Evolutionary conservation across 2,113 vertebrate genomes (phyloP), one percentile per base, ranked within the genome.

Genomic region (Protobothrops flavoviridis): DNA sequence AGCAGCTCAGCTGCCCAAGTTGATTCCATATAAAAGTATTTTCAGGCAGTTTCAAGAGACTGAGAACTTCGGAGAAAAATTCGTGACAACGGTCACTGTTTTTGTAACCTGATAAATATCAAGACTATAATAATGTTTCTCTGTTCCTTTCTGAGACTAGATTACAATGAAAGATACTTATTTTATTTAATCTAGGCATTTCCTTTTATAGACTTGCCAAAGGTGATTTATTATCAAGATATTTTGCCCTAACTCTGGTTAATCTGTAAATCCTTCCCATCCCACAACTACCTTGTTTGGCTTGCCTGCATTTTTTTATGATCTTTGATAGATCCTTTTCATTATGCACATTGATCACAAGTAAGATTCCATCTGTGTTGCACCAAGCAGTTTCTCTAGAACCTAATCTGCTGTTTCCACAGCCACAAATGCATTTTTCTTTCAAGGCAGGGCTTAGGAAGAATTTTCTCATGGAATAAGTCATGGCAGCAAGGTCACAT

Each of bases 1-100:
- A 45, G 5, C 0, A 45, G 3, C 85, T 94, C 61, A 10, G 0
- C 45, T 52, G 45, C 12, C 56, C 89, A 0, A 93, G 86, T 50
- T 89, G 88, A 95, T 93, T 90, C 91, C 90, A 94, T 94, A 50
- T n/a, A 1, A 26, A 91, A 91, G 43, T 93, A 86, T 92, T 93
- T 94, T 93, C 92, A 93, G 93, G 91, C 55, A 56, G 64, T 55
- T 93, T 93, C 23, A 55, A 21, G 29, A 33, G 6, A 23, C 1
- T 15, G 12, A 33, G 52, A 24, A 33, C 13, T 33, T 20, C 50
- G 2, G 29, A 10, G 15, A 12, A 8, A 59, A 26, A 13, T 91
- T 87, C 85, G 69, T 7, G 85, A 52, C 94, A 94, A 89, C 59
- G 74, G 33, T 81, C 33, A 39, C 17, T 81, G 6, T 39, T 81